Percentiles rank a stretch among this genome's conserved stretches.
Evolutionary conservation across 64 coral and sea anemone species (phyloP).

Genomic region (Montipora foliosa): DNA sequence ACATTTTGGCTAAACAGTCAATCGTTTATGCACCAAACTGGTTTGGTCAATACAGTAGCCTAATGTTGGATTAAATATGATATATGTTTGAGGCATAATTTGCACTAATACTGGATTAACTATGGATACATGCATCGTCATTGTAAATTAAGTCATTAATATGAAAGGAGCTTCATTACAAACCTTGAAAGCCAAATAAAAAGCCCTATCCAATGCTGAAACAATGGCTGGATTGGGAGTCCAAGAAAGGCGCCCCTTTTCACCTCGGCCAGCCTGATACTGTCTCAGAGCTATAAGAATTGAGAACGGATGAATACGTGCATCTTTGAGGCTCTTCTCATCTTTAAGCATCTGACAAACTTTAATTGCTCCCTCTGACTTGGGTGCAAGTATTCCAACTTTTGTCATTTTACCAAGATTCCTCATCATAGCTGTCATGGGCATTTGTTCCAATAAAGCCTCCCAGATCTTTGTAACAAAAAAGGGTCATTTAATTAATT

Average conservation of each 20-base stretch:
- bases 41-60: no score
- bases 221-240: slow-evolving; percentile 62
- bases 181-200: slow-evolving; percentile 95
- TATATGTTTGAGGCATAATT: no score
- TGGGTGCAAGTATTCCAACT: slow-evolving; percentile 60
- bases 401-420: slow-evolving; percentile 96
- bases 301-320: slow-evolving; percentile 92
- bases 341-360: slow-evolving; percentile 62
- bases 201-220: slow-evolving; percentile 84
- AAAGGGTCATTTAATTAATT: no score
- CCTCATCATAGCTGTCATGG: slow-evolving; percentile 98
- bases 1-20: no score
- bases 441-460: slow-evolving; percentile 96
- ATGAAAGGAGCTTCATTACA: no score
- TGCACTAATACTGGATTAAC: no score
- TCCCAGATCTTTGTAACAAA: slow-evolving; percentile 77
- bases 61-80: no score
- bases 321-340: slow-evolving; percentile 52
- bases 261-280: slow-evolving; percentile 80
- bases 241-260: slow-evolving; percentile 82
- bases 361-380: slow-evolving; percentile 41
- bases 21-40: no score
- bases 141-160: no score
- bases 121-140: no score
- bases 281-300: slow-evolving; percentile 83